phyloP scores from a whole-genome alignment of 2,797 vertebrate species.

The Gallirallus australis region DNA sequence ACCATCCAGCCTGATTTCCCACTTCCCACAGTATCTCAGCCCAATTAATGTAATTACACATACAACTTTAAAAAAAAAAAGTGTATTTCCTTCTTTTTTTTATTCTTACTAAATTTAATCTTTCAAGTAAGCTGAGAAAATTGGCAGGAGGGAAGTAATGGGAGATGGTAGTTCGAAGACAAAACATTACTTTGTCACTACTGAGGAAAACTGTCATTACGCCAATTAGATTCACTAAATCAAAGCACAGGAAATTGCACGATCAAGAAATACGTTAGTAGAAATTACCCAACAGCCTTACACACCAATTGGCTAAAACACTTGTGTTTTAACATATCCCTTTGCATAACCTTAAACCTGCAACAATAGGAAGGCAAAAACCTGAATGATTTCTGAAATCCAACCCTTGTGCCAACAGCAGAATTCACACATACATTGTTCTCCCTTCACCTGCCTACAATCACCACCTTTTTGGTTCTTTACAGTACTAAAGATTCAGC shows the following conservation, averaged over 20 bases:
- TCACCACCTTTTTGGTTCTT: constrained; percentile 4
- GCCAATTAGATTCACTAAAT: constrained; percentile 16
- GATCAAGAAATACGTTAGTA: not conserved
- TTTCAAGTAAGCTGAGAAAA: not conserved
- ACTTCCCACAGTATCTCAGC: not conserved
- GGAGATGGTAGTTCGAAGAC: not conserved
- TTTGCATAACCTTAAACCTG: not conserved
- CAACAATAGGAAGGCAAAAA: constrained; percentile 23
- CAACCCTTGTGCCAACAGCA: not conserved
- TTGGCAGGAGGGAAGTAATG: not conserved
- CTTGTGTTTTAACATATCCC: not conserved
- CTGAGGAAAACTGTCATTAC: constrained; percentile 6
- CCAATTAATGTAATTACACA: not conserved
- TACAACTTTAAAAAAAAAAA: not conserved
- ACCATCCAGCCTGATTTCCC: not conserved
- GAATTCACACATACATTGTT: not conserved
- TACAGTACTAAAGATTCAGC: not conserved
- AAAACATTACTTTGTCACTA: not conserved
- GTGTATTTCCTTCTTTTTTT: not conserved
- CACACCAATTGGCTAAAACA: not conserved
- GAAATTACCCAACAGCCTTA: not conserved
- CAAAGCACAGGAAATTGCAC: not conserved
- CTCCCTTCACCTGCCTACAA: constrained; percentile 15
- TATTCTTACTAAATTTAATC: not conserved
- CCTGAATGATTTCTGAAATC: not conserved